Conservation (phyloP, 2,113 vertebrate species). For the Euleptes europaea region DNA sequence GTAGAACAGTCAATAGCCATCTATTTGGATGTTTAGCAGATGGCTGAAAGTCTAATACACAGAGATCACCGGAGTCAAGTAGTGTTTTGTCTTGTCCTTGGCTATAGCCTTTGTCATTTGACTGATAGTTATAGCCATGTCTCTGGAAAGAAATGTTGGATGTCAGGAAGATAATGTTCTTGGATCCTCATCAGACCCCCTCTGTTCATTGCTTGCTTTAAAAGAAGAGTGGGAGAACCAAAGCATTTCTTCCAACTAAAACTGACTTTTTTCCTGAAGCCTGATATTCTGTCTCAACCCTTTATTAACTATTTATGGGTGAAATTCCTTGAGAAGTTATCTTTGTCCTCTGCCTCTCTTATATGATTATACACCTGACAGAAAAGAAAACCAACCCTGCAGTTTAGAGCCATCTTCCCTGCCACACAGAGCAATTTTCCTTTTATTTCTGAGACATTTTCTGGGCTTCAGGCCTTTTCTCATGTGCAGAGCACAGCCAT, state of each 20-base stretch:
- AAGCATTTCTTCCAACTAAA: background rate
- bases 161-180: background rate
- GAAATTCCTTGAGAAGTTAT: background rate
- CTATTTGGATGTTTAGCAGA: conserved; percentile 17
- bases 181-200: background rate
- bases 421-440: too few relatives aligned
- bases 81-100: conserved; percentile 3
- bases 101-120: background rate
- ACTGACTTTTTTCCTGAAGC: background rate
- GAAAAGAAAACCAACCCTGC: too few relatives aligned
- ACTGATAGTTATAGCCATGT: background rate
- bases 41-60: conserved; percentile 12
- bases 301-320: background rate
- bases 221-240: background rate
- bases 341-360: background rate
- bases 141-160: background rate
- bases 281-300: background rate
- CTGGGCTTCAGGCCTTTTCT: too few relatives aligned
- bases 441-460: too few relatives aligned
- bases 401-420: too few relatives aligned
- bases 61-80: conserved; percentile 8
- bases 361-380: too few relatives aligned
- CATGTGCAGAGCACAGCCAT: too few relatives aligned
- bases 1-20: background rate
- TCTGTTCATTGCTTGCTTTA: background rate